Evolutionary conservation across 2,113 vertebrate species (phyloP).

Genomic region (Jacana jacana): DNA sequence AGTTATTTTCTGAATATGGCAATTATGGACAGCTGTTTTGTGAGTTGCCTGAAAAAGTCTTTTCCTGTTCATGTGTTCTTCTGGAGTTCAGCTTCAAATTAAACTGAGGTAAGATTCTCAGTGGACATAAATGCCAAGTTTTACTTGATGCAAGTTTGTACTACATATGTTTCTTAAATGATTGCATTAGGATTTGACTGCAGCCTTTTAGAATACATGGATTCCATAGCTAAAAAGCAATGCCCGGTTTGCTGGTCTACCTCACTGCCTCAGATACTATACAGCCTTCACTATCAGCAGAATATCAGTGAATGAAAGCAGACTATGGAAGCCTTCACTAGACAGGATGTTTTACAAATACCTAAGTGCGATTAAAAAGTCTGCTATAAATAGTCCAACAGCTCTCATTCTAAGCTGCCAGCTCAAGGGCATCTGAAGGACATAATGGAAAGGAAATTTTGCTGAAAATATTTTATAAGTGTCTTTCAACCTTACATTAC

Average conservation of each 20-base stretch:
- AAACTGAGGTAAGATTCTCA: background rate
- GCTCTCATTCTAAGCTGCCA: background rate
- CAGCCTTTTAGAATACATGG: background rate
- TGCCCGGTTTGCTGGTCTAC: background rate
- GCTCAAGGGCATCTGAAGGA: conserved; percentile 1
- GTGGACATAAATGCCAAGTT: background rate
- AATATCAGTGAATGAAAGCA: conserved; percentile 30
- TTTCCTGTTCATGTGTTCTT: background rate
- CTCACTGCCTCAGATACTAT: background rate
- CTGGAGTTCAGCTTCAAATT: background rate
- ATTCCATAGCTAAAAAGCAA: background rate
- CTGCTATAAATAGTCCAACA: conserved; percentile 60
- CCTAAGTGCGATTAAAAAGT: background rate
- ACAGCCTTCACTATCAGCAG: conserved; percentile 27
- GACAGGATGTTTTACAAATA: conserved; percentile 37
- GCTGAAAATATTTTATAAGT: background rate
- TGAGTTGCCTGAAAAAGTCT: background rate
- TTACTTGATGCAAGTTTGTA: background rate
- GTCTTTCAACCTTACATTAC: background rate
- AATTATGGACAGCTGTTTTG: background rate
- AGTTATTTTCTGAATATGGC: background rate
- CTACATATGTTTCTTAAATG: background rate
- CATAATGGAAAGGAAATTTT: background rate
- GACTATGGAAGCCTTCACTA: background rate
- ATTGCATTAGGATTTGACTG: background rate